Conservation (phyloP, 2,797 vertebrate genomes). For the Sebastolobus altivelis region DNA sequence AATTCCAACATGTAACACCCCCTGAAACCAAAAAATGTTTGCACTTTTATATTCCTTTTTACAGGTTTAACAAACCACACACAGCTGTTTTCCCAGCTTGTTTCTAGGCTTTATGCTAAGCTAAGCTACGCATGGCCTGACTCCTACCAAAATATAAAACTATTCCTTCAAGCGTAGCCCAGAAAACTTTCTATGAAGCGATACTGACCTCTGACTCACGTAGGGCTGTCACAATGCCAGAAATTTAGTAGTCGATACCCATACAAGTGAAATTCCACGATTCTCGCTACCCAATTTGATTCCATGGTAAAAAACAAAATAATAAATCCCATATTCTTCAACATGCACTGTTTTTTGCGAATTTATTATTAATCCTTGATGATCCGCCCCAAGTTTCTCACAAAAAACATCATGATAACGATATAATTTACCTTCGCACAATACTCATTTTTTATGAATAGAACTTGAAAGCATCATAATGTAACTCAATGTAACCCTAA, state of each 20-base stretch:
- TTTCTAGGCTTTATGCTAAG: background rate
- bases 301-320: no score
- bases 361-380: no score
- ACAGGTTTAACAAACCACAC: background rate
- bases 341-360: no score
- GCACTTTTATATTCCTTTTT: background rate
- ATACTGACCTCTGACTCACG: background rate
- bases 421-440: background rate
- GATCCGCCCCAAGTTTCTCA: no score
- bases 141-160: background rate
- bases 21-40: background rate
- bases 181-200: background rate
- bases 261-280: no score
- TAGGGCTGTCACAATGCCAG: no score
- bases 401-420: background rate
- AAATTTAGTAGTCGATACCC: no score
- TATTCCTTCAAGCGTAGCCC: background rate
- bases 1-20: background rate
- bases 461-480: background rate
- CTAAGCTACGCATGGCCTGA: background rate
- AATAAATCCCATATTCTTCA: no score
- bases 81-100: background rate
- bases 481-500: background rate
- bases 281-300: rapidly evolving
- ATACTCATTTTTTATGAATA: background rate